These are phyloP conservation scores for Calephelis perditalis DNA, from an alignment of 2,888 invertebrate genomes.

Conservation along the genomic window DNA sequence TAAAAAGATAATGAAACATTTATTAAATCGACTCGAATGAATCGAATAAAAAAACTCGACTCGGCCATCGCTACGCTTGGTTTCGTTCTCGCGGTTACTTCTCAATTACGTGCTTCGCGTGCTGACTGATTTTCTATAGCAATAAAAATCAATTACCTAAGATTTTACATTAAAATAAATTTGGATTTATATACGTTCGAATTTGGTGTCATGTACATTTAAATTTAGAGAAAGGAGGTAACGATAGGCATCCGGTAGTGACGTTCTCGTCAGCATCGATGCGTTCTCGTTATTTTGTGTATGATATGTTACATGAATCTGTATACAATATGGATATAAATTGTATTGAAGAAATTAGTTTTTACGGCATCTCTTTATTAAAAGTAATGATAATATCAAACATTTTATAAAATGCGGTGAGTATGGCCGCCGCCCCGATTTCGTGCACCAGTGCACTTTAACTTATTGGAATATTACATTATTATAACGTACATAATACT, in stretches of 20 bases:
- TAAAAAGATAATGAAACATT: not conserved
- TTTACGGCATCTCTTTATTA: constrained; percentile 78
- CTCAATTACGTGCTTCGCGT: constrained; percentile 80
- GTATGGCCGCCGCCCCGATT: constrained; percentile 73
- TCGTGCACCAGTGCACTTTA: constrained; percentile 79
- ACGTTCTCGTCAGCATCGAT: constrained; percentile 59
- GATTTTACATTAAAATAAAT: constrained; percentile 79
- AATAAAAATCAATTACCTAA: constrained; percentile 80
- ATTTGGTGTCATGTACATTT: constrained; percentile 79
- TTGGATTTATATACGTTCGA: constrained; percentile 79
- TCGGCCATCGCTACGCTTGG: constrained; percentile 38
- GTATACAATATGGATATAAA: constrained; percentile 79
- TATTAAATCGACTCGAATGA: not conserved
- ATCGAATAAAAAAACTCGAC: constrained; percentile 1
- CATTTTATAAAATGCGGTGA: constrained; percentile 76
- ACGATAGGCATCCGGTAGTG: constrained; percentile 72
- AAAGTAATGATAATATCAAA: constrained; percentile 76
- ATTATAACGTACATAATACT: constrained; percentile 77
- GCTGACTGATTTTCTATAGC: constrained; percentile 81
- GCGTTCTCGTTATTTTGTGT: constrained; percentile 79
- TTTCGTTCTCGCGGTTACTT: constrained; percentile 78
- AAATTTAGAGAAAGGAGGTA: constrained; percentile 74
- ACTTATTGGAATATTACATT: constrained; percentile 79
- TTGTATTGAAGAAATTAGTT: constrained; percentile 77
- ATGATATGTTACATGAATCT: constrained; percentile 82